Conservation (phyloP, 2,888 invertebrate species). For the Netelia virgata region DNA sequence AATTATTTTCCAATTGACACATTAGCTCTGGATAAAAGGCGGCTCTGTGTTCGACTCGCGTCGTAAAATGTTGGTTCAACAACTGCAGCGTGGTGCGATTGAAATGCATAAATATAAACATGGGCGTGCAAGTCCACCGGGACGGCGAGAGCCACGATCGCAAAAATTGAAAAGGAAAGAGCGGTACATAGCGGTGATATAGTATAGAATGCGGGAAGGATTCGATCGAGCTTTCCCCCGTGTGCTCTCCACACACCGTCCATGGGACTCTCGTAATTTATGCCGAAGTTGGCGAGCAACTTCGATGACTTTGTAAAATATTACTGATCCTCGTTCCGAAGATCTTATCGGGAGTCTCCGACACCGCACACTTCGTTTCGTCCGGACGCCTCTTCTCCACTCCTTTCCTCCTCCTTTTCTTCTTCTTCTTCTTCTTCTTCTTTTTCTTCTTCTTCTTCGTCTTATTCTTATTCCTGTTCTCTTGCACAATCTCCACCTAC, state of each 20-base stretch:
- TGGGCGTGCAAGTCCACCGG: constrained; percentile 13
- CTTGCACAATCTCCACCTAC: constrained; percentile 59
- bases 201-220: constrained; percentile 53
- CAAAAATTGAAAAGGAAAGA: constrained; percentile 17
- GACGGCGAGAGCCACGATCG: constrained; percentile 5
- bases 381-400: constrained; percentile 75
- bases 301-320: constrained; percentile 84
- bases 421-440: constrained; percentile 62
- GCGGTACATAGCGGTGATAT: constrained; percentile 14
- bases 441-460: constrained; percentile 49
- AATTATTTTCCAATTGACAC: too few species aligned
- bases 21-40: too few species aligned
- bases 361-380: constrained; percentile 76
- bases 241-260: constrained; percentile 38
- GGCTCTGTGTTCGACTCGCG: too few species aligned
- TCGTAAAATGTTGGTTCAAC: constrained; percentile 21
- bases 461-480: constrained; percentile 52
- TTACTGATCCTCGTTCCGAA: constrained; percentile 81
- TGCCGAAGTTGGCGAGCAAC: constrained; percentile 83
- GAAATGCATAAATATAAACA: not conserved
- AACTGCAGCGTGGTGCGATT: constrained; percentile 5
- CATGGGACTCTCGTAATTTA: constrained; percentile 78
- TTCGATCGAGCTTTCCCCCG: constrained; percentile 52
- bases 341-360: constrained; percentile 79
- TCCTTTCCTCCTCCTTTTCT: constrained; percentile 66